These are phyloP conservation scores for Cephalophus harveyi DNA, from an alignment of 2,113 vertebrate genomes.

Conservation along the genomic window DNA sequence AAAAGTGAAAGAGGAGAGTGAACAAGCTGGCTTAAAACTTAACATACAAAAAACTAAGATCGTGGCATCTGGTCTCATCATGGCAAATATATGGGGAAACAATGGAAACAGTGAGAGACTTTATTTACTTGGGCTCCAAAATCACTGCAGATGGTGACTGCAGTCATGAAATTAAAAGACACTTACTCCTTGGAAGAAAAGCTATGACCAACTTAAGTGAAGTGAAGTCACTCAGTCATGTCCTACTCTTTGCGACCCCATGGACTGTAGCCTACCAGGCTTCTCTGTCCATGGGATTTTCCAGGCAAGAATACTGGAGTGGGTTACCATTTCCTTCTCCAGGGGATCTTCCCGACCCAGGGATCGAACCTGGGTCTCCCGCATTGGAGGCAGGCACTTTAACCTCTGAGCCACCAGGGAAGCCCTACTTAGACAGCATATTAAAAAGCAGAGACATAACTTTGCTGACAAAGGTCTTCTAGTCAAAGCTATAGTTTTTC, in stretches of 20 bases:
- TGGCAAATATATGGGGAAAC: not conserved
- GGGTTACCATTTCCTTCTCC: too few species aligned
- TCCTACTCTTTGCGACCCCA: too few species aligned
- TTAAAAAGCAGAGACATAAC: not conserved
- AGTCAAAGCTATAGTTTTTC: not conserved
- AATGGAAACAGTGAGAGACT: not conserved
- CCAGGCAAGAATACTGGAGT: too few species aligned
- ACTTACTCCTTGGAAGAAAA: not conserved
- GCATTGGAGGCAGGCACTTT: too few species aligned
- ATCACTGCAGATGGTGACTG: not conserved
- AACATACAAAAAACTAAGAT: not conserved
- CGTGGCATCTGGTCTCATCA: not conserved
- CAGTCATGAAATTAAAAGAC: not conserved
- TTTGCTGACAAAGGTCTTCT: not conserved
- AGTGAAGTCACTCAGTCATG: too few species aligned
- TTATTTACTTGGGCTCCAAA: not conserved
- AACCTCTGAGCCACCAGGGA: too few species aligned
- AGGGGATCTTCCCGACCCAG: too few species aligned
- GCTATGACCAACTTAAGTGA: not conserved
- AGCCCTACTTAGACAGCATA: not conserved
- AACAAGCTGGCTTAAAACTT: not conserved
- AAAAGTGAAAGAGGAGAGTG: not conserved
- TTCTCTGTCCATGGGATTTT: too few species aligned
- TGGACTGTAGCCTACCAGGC: too few species aligned
- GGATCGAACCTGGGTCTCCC: too few species aligned